Evolutionary conservation across 2,113 vertebrate genomes (phyloP).

Genomic region (Elachura formosa): DNA sequence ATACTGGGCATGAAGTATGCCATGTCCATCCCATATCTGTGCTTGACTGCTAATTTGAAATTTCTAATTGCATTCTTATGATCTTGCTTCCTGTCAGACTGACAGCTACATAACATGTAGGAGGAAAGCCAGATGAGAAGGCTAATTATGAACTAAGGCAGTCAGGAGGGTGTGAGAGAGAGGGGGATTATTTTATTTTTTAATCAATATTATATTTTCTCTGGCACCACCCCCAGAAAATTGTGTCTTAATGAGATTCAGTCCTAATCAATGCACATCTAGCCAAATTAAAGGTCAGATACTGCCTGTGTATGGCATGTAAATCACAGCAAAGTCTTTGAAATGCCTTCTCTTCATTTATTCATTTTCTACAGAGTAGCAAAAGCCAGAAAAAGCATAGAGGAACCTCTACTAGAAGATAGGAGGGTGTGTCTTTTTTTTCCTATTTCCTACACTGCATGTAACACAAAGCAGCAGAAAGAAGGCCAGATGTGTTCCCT

Average conservation of each 20-base stretch:
- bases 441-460: neutral
- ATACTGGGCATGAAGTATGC: neutral
- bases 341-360: neutral
- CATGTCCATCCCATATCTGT: neutral
- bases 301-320: neutral
- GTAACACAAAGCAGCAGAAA: neutral
- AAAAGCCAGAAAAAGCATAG: neutral
- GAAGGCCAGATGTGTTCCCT: neutral
- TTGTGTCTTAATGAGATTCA: constrained; percentile 24
- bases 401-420: neutral
- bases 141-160: constrained; percentile 30
- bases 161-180: neutral
- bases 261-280: constrained; percentile 12
- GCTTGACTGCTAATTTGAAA: constrained; percentile 1
- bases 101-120: neutral
- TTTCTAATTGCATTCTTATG: constrained; percentile 28
- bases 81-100: neutral
- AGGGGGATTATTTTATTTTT: constrained; percentile 36
- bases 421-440: neutral
- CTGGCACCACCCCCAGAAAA: neutral
- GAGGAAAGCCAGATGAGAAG: constrained; percentile 1
- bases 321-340: neutral
- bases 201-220: constrained; percentile 45
- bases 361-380: neutral
- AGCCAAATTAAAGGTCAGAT: constrained; percentile 38